Base-by-base conservation (phyloP, 1,140 invertebrate genomes). In the Hylaeus volcanicus region DNA sequence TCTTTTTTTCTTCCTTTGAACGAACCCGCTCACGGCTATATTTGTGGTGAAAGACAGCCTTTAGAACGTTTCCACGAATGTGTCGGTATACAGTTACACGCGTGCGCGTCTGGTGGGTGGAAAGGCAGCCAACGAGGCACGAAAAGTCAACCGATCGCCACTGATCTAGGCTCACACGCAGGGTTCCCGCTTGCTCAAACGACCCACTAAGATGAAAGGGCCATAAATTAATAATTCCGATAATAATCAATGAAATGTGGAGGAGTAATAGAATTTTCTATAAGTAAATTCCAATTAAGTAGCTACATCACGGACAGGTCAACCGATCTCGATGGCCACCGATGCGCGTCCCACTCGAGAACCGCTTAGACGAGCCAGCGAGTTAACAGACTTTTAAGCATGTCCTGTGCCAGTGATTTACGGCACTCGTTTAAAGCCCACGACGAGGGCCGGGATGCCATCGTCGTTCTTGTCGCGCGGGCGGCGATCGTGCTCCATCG, bases 241-340 rank as follows among this genome's bases (percentile, higher is more conserved):
- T 26, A 26, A 26, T 26, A 26, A 26, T 26, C 26, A 26, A 26
- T 26, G 26, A 26, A 26, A 26, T 0, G 26, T 26, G 26, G 0
- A 26, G 26, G 26, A 26, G 26, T 26, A 26, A 26, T 26, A 26
- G 26, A 26, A 26, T 26, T 26, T 26, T 26, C 26, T 26, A 26
- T 26, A 26, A 26, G 26, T 26, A 26, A 26, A 26, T 26, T 26
- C 26, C 26, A 26, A 26, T 26, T 26, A 26, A 26, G 26, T 26
- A 26, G 26, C 26, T 26, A 26, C 26, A 26, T 26, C 26, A 26
- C 26, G 26, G 75, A 79, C 83, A 85, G 11, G 51, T 51, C 51
- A 51, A 83, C 80, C 64, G 60, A 70, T 84, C 79, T 76, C 79
- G 56, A 80, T 75, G 66, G 39, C 74, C 70, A 56, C 51, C 61